These are phyloP conservation scores for Siniperca knerii DNA, from an alignment of 2,113 vertebrate genomes.

Conservation along the genomic window DNA sequence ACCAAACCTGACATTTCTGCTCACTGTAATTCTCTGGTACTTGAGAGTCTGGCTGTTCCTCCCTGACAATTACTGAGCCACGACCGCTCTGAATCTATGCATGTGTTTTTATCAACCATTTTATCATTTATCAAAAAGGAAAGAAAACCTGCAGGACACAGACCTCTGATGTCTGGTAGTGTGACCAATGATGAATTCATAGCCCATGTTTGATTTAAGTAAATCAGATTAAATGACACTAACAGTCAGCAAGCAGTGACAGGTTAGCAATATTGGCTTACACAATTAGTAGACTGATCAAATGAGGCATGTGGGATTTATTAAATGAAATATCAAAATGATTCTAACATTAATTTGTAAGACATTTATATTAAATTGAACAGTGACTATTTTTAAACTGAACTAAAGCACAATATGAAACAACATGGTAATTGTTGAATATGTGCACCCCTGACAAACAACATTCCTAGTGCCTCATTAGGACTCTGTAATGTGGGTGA, in stretches of 20 bases:
- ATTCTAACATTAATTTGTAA: not conserved
- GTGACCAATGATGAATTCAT: not conserved
- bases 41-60: conserved; percentile 21
- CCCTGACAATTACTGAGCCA: not conserved
- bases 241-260: not conserved
- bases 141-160: not conserved
- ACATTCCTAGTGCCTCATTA: not conserved
- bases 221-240: not conserved
- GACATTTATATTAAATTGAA: not conserved
- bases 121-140: not conserved
- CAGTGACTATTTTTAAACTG: not conserved
- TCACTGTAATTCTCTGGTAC: not conserved
- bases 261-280: not conserved
- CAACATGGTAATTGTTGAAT: too few species aligned
- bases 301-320: not conserved
- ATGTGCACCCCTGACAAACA: too few species aligned
- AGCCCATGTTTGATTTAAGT: not conserved
- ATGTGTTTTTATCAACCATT: not conserved
- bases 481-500: not conserved
- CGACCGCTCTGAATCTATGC: not conserved
- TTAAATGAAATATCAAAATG: too few species aligned
- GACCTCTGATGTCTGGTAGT: too few species aligned
- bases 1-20: not conserved
- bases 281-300: too few species aligned
- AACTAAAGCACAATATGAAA: not conserved